A percentile compares a stretch with the other conserved stretches of the same genome.
Conservation (phyloP, 2,113 vertebrate species). For the Nesogale talazaci region DNA sequence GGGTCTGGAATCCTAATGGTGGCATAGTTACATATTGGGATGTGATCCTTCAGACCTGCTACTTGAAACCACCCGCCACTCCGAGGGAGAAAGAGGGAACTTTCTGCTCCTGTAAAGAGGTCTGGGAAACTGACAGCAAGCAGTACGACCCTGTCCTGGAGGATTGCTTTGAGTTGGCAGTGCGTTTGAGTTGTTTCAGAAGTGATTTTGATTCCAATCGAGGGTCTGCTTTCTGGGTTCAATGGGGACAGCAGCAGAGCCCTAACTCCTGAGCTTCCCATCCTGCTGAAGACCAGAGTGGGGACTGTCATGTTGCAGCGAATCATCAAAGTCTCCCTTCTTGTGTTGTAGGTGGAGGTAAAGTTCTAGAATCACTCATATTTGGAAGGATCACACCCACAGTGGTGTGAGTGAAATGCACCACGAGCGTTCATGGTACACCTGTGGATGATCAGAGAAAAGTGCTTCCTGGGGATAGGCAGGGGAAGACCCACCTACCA, state of each 20-base stretch:
- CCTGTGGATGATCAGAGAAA: constrained; percentile 57
- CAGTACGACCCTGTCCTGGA: too few relatives aligned
- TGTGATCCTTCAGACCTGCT: too few relatives aligned
- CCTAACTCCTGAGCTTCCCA: neutral
- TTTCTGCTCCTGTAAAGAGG: too few relatives aligned
- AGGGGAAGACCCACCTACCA: constrained; percentile 34
- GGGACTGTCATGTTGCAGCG: neutral
- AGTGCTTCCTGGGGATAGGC: constrained; percentile 41
- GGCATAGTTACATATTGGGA: too few relatives aligned
- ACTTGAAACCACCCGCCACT: too few relatives aligned
- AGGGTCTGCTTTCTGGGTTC: constrained; percentile 16
- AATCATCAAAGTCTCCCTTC: neutral
- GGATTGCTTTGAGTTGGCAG: too few relatives aligned
- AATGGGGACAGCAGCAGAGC: neutral
- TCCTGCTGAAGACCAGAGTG: constrained; percentile 5
- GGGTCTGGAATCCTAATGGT: neutral
- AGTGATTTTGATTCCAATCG: neutral
- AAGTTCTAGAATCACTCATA: constrained; percentile 13
- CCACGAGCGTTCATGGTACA: constrained; percentile 10
- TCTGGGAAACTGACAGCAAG: too few relatives aligned
- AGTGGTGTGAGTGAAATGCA: constrained; percentile 30
- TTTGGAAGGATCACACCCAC: constrained; percentile 20
- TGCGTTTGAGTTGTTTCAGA: too few relatives aligned
- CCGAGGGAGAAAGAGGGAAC: too few relatives aligned
- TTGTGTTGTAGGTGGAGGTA: neutral